Conservation (phyloP, 2,113 vertebrate species). For the Macaca nemestrina region DNA sequence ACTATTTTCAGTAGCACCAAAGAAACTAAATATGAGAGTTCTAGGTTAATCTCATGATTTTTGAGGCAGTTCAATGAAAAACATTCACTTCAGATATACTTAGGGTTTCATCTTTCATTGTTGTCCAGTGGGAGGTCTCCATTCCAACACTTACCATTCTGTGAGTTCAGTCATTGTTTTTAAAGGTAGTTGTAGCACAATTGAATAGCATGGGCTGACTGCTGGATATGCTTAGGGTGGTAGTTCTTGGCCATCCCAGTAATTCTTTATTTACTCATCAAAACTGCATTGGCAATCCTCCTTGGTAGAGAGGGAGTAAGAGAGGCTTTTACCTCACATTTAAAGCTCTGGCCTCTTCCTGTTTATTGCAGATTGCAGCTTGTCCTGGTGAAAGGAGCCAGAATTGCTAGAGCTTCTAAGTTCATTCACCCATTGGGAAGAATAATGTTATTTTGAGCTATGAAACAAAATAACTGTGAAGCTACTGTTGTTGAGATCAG, state of each 20-base stretch:
- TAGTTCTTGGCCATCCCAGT: background rate
- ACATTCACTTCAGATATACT: background rate
- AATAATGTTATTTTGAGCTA: background rate
- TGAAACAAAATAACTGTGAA: background rate
- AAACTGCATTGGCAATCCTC: background rate
- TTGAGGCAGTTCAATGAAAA: conserved; percentile 20
- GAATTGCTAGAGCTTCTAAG: background rate
- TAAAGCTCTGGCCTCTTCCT: background rate
- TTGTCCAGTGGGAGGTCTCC: background rate
- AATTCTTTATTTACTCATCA: background rate
- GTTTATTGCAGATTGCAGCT: background rate
- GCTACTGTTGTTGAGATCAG: background rate
- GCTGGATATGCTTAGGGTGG: background rate
- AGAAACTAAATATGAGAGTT: background rate
- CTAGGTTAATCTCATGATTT: background rate
- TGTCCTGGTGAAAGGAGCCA: background rate
- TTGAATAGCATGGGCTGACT: background rate
- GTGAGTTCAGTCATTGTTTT: conserved; percentile 6
- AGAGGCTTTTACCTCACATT: background rate
- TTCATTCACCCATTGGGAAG: background rate
- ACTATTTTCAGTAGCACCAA: background rate
- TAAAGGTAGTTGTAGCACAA: background rate
- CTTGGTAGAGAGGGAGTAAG: background rate
- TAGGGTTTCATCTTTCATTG: background rate
- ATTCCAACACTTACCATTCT: background rate